A percentile compares a stretch with the other conserved stretches of the same genome.
Evolutionary conservation across 2,113 vertebrate species (phyloP).

Genomic region (Laterallus jamaicensis): DNA sequence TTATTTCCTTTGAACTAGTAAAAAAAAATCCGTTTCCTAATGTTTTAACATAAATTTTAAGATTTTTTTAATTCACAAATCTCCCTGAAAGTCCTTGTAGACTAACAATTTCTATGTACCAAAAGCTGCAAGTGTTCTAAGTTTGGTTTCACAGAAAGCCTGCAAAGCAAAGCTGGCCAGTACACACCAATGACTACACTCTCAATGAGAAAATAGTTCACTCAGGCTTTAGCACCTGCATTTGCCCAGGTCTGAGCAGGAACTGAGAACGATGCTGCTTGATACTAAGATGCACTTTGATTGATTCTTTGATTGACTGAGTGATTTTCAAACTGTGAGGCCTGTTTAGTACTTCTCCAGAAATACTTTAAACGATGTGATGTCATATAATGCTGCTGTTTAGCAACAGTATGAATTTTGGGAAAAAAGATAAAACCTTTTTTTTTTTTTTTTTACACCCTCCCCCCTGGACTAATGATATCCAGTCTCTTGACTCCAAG

Average conservation of each 20-base stretch:
- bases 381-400: not conserved
- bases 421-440: not conserved
- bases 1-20: not conserved
- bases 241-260: not conserved
- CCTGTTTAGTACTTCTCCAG: not conserved
- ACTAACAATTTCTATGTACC: not conserved
- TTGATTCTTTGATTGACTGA: not conserved
- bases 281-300: not conserved
- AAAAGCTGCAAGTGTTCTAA: not conserved
- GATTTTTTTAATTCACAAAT: not conserved
- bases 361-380: not conserved
- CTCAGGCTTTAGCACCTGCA: not conserved
- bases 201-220: not conserved
- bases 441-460: rapidly evolving
- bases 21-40: not conserved
- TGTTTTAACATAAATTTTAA: not conserved
- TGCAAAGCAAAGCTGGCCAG: not conserved
- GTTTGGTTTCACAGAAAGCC: not conserved
- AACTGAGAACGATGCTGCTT: not conserved
- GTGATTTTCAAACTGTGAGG: not conserved
- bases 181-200: not conserved
- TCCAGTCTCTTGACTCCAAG: not conserved
- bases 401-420: not conserved
- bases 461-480: not conserved
- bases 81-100: not conserved